Evolutionary conservation across 1,140 invertebrate species (phyloP).

Genomic region (Drosophila varians): DNA sequence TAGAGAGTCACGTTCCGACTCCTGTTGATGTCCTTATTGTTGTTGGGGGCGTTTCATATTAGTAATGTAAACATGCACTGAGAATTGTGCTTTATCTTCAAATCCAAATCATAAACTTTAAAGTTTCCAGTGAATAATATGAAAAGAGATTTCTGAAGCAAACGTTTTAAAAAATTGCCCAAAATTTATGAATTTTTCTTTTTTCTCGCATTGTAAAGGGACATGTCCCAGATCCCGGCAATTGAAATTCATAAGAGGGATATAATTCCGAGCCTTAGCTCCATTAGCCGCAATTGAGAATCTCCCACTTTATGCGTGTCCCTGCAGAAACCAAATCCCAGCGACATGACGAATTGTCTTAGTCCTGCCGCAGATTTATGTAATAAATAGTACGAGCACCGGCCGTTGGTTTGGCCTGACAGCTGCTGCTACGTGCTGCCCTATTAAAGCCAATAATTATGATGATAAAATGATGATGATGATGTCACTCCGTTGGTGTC

Average conservation of each 20-base stretch:
- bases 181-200: too few relatives aligned
- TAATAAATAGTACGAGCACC: conserved; percentile 7
- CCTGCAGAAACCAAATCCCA: conserved; percentile 44
- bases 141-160: too few relatives aligned
- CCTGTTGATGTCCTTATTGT: conserved; percentile 54
- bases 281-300: conserved; percentile 72
- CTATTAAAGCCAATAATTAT: conserved; percentile 75
- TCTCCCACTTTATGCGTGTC: conserved; percentile 15
- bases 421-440: conserved; percentile 61
- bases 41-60: conserved; percentile 66
- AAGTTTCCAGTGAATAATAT: too few relatives aligned
- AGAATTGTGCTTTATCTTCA: background rate
- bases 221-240: conserved; percentile 29
- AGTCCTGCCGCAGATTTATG: conserved; percentile 48
- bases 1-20: conserved; percentile 61
- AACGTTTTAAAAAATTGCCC: too few relatives aligned
- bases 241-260: conserved; percentile 72
- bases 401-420: conserved; percentile 10
- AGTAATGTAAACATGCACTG: conserved; percentile 71
- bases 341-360: conserved; percentile 76
- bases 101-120: too few relatives aligned
- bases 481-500: conserved; percentile 45
- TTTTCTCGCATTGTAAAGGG: background rate
- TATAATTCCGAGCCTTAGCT: conserved; percentile 33
- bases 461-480: conserved; percentile 78